Percentiles rank a stretch among this genome's conserved stretches.
phyloP scores from a whole-genome alignment of 2,797 vertebrate species.

The Pagetopsis macropterus region DNA sequence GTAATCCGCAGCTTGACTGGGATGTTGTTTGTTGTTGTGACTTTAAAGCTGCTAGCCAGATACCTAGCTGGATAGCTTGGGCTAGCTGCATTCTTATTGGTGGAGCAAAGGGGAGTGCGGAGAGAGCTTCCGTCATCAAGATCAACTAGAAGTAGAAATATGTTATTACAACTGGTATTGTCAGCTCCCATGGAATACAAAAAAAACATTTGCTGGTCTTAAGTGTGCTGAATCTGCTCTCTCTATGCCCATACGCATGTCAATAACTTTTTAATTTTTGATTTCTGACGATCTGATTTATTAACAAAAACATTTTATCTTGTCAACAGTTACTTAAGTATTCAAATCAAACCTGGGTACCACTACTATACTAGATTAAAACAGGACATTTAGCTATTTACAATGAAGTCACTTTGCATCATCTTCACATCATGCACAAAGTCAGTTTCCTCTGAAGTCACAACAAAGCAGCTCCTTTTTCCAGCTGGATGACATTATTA shows the following conservation, averaged over 20 bases:
- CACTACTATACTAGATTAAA: too few relatives aligned
- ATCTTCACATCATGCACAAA: too few relatives aligned
- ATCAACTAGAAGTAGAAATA: neutral
- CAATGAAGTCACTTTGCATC: too few relatives aligned
- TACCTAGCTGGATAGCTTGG: constrained; percentile 7
- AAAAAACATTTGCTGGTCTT: neutral
- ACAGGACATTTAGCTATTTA: too few relatives aligned
- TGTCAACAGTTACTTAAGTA: too few relatives aligned
- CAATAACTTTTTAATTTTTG: neutral
- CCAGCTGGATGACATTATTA: neutral
- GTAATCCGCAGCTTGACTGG: neutral
- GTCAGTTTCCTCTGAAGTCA: too few relatives aligned
- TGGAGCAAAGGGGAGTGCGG: constrained; percentile 62
- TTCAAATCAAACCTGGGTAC: too few relatives aligned
- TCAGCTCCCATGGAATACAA: neutral
- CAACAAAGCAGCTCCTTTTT: constrained; percentile 7
- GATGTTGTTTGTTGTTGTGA: neutral
- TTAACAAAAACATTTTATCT: too few relatives aligned
- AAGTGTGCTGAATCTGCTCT: neutral
- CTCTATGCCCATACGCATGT: neutral
- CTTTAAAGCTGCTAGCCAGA: neutral
- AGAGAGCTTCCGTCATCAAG: constrained; percentile 1
- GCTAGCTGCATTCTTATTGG: constrained; percentile 59
- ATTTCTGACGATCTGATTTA: too few relatives aligned
- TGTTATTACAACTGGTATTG: neutral